Conservation (phyloP, 2,888 invertebrate species). For the Philaethria dido region DNA sequence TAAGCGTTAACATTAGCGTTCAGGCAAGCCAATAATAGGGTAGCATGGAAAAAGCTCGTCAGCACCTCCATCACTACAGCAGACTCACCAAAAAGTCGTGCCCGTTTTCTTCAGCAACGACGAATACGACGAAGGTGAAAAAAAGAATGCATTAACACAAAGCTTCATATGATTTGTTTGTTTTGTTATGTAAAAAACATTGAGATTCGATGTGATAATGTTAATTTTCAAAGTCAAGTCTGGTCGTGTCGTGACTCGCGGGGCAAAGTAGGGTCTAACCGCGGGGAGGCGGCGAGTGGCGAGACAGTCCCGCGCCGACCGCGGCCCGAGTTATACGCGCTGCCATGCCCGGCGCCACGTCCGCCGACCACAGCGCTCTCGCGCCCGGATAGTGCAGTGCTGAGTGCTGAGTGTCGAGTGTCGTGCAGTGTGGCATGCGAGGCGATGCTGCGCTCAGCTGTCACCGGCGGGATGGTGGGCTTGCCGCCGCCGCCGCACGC, state of each 20-base stretch:
- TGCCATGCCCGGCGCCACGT: constrained; percentile 80
- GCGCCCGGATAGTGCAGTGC: constrained; percentile 62
- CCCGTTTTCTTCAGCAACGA: no score
- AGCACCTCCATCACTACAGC: no score
- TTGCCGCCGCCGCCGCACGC: constrained; percentile 77
- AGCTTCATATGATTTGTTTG: neutral
- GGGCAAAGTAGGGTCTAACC: constrained; percentile 42
- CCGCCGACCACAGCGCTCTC: constrained; percentile 55
- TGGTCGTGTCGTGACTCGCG: constrained; percentile 4
- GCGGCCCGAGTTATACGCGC: constrained; percentile 64
- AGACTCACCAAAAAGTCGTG: no score
- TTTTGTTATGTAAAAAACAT: constrained; percentile 7
- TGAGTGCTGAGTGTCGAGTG: constrained; percentile 41
- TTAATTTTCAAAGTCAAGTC: constrained; percentile 27
- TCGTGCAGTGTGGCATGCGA: constrained; percentile 47
- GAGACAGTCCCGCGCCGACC: constrained; percentile 78
- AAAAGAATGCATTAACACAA: neutral
- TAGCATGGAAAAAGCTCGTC: no score
- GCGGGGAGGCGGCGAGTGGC: constrained; percentile 47
- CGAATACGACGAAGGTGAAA: no score
- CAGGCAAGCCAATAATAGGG: no score
- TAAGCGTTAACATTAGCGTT: no score
- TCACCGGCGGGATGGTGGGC: constrained; percentile 73
- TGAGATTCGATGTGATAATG: constrained; percentile 6
- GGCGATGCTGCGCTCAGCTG: constrained; percentile 71